Percentiles rank a stretch among this genome's conserved stretches.
These are phyloP conservation scores for Drosophila sp. DNA, from an alignment of 1,140 invertebrate genomes.

Conservation along the genomic window DNA sequence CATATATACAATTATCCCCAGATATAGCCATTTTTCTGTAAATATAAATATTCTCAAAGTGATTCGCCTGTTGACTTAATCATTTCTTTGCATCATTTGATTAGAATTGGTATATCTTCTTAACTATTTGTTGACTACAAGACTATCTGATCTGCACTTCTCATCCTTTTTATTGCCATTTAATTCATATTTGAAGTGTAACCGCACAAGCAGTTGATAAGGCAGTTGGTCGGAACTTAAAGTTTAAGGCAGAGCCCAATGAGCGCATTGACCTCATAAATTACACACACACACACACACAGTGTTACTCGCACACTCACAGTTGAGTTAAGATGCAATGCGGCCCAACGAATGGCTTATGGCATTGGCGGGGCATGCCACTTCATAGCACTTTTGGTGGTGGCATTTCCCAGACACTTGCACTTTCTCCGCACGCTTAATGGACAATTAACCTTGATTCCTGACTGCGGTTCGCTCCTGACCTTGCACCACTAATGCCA, in stretches of 20 bases:
- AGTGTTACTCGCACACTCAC: slow-evolving; percentile 22
- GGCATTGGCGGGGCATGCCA: slow-evolving; percentile 37
- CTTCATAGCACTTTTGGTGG: slow-evolving; percentile 54
- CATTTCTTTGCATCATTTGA: not conserved
- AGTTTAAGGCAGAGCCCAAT: slow-evolving; percentile 36
- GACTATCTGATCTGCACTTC: no score
- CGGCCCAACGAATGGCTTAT: slow-evolving; percentile 4
- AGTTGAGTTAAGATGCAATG: slow-evolving; percentile 67
- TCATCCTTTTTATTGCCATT: not conserved
- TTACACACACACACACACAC: slow-evolving; percentile 45
- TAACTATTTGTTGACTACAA: not conserved
- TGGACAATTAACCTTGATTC: slow-evolving; percentile 82
- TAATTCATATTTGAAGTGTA: not conserved
- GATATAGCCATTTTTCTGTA: no score
- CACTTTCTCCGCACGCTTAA: slow-evolving; percentile 77
- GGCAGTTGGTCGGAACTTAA: slow-evolving; percentile 8
- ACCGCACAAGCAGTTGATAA: slow-evolving; percentile 3
- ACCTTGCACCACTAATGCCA: slow-evolving; percentile 66
- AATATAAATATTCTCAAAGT: no score
- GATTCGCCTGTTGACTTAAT: no score
- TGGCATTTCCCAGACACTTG: slow-evolving; percentile 71
- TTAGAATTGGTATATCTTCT: not conserved
- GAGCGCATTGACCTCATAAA: slow-evolving; percentile 78
- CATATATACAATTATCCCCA: no score
- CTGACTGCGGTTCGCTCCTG: slow-evolving; percentile 50